A percentile compares a stretch with the other conserved stretches of the same genome.
Conservation (phyloP, 2,797 vertebrate species). For the Scolopax bukidnonensis region DNA sequence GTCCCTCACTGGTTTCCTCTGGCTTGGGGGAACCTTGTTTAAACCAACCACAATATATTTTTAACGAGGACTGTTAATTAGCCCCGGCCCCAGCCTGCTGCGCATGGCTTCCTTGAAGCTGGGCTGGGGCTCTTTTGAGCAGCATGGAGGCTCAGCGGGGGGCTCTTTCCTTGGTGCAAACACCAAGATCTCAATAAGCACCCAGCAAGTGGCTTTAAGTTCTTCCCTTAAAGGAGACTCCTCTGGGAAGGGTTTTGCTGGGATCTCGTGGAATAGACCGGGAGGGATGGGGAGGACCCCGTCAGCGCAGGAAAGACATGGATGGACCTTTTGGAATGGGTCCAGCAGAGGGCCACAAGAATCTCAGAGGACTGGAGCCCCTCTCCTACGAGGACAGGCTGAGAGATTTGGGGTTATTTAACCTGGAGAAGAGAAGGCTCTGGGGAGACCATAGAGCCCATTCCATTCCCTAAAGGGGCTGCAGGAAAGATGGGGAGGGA, state of each 20-base stretch:
- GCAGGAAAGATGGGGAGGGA: too few species aligned
- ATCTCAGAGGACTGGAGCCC: too few species aligned
- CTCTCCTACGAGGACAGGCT: too few species aligned
- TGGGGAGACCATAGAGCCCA: too few species aligned
- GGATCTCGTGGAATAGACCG: accelerated
- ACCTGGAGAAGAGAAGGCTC: too few species aligned
- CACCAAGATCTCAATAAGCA: neutral
- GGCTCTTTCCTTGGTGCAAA: neutral
- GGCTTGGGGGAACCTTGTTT: slow-evolving; percentile 5
- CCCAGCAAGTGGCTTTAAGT: neutral
- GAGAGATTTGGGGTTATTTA: too few species aligned
- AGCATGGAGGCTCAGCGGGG: accelerated
- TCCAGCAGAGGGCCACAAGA: too few species aligned
- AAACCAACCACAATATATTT: slow-evolving; percentile 43
- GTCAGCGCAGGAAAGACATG: too few species aligned
- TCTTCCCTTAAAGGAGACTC: neutral
- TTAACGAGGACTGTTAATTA: slow-evolving; percentile 60
- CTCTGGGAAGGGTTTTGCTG: neutral
- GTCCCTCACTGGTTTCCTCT: slow-evolving; percentile 26
- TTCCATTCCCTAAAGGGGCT: too few species aligned
- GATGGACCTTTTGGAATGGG: too few species aligned
- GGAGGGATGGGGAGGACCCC: neutral
- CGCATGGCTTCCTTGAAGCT: neutral
- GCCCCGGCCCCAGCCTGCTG: neutral
- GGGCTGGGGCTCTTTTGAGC: neutral